Percentiles rank a stretch among this genome's conserved stretches.
Conservation (phyloP, 2,888 invertebrate species). For the Callyntrura guangdongensis region DNA sequence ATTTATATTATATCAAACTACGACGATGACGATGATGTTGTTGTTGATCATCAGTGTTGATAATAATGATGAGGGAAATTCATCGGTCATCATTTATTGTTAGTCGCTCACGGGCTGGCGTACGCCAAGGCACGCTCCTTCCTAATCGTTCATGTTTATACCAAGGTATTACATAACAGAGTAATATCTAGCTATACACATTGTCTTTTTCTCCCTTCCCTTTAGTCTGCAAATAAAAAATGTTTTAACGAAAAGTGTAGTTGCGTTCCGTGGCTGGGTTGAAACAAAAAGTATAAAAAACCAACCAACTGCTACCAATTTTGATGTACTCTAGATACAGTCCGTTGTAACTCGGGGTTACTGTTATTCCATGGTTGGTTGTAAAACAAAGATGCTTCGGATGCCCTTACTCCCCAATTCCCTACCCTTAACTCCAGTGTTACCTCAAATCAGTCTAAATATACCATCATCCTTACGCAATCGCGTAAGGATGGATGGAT, state of each 20-base stretch:
- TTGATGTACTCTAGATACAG: neutral
- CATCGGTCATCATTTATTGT: constrained; percentile 62
- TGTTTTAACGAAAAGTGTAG: neutral
- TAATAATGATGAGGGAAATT: constrained; percentile 59
- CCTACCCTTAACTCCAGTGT: too few relatives aligned
- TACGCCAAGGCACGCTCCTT: constrained; percentile 81
- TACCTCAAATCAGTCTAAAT: too few relatives aligned
- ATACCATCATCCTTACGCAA: too few relatives aligned
- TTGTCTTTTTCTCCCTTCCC: neutral
- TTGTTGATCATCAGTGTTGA: constrained; percentile 47
- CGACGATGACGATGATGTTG: constrained; percentile 7
- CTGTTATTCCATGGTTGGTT: neutral
- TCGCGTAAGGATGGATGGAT: too few relatives aligned
- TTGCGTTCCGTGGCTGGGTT: neutral
- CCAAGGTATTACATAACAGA: neutral
- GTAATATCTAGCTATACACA: neutral
- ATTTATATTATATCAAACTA: constrained; percentile 40
- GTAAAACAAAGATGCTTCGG: neutral
- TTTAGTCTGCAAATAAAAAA: neutral
- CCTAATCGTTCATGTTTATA: constrained; percentile 57
- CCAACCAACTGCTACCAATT: constrained; percentile 65
- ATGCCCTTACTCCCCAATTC: neutral
- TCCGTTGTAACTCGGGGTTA: neutral
- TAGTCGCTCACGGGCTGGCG: constrained; percentile 78
- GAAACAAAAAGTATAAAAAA: neutral